Evolutionary conservation across 2,797 vertebrate genomes (phyloP).

Genomic region (Sitta carolinensis): DNA sequence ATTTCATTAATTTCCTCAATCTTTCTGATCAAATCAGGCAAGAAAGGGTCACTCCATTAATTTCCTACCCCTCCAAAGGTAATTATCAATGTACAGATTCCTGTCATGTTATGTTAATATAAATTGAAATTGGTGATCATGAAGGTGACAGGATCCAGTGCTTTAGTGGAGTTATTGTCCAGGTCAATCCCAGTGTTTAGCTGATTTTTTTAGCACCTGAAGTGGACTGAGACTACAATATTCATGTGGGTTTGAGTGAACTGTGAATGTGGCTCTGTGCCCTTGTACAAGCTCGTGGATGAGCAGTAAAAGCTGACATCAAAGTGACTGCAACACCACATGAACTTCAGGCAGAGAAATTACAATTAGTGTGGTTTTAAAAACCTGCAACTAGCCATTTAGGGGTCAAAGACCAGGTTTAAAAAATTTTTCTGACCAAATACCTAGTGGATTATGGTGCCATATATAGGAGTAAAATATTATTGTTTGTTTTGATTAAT

Average conservation of each 20-base stretch:
- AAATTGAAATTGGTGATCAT: neutral
- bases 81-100: neutral
- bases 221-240: neutral
- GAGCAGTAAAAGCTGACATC: neutral
- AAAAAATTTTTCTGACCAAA: neutral
- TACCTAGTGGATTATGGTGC: neutral
- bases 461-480: neutral
- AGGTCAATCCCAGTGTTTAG: neutral
- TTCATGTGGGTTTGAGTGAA: neutral
- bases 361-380: neutral
- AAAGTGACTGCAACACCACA: neutral
- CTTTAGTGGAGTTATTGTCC: neutral
- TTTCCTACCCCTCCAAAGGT: neutral
- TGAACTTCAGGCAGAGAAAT: neutral
- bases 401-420: neutral
- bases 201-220: neutral
- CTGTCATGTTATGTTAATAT: neutral
- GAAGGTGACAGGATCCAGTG: neutral
- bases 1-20: neutral
- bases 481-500: constrained; percentile 28
- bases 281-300: neutral
- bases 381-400: neutral
- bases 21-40: neutral
- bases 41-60: neutral
- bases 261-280: neutral